Base-by-base conservation (phyloP, 2,888 invertebrate genomes). In the Ophraella communa region DNA sequence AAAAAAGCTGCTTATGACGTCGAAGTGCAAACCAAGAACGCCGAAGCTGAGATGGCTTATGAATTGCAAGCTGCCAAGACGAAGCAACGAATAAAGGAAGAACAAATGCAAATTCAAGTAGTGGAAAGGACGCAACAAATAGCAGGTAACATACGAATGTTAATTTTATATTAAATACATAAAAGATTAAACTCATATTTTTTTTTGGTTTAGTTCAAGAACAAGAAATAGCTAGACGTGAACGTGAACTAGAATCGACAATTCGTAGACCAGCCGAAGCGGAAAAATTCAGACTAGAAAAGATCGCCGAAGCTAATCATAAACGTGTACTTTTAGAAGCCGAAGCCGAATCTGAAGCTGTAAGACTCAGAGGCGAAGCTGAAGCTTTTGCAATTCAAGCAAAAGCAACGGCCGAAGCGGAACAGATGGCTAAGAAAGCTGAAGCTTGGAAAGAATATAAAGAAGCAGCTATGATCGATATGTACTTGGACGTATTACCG, bases 361-460 rank as follows among this genome's bases (percentile, higher is more conserved):
- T 92, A 24, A 86, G 88, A 78, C 89, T 96, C 66, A 91, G 92
- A 69, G 95, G 94, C 45, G 93, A 93, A 86, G 95, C 92, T 70
- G 96, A 91, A 83, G 97, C 98, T 0, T 96, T 88, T 81, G 95
- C 98, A 21, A 93, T 98, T 78, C 91, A 94, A 76, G 96, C 95
- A 0, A 96, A 95, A 83, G 98, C 97, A 0, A 93, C 89, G 72
- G 98, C 98, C 1, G 98, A 98, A 79, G 96, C 97, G 0, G 96
- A 95, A 81, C 97, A 97, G 84, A 96, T 98, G 95, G 89, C 93
- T 1, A 95, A 95, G 84, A 98, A 98, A 79, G 98, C 97, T 0
- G 96, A 96, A 75, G 98, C 98, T 14, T 98, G 93, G 91, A 93
- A 92, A 79, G 96, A 97, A 78, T 98, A 98, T 82, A 94, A 96